Percentiles rank a stretch among this genome's conserved stretches.
Conservation (phyloP, 2,888 invertebrate genomes). For the Antitype chi region DNA sequence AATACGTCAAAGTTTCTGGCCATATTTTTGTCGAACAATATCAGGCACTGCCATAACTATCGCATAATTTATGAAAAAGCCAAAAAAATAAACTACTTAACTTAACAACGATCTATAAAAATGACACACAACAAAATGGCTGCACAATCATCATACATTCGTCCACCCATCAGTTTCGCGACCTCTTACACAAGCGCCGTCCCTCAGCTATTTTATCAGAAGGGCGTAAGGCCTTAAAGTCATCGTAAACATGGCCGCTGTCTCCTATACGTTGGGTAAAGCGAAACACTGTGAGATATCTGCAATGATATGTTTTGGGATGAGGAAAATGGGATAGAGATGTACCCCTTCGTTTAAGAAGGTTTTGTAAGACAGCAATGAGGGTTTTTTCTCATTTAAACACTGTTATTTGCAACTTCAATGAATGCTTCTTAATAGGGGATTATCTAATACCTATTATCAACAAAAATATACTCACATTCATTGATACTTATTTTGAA, state of each 20-base stretch:
- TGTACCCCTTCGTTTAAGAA: not conserved
- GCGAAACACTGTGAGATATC: slow-evolving; percentile 40
- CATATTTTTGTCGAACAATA: not conserved
- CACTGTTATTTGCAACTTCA: not conserved
- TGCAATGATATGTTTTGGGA: slow-evolving; percentile 36
- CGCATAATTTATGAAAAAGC: not conserved
- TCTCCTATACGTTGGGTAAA: slow-evolving; percentile 53
- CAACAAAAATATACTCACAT: too few relatives aligned
- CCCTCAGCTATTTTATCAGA: slow-evolving; percentile 57
- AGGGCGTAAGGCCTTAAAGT: slow-evolving; percentile 45
- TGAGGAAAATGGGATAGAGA: slow-evolving; percentile 19
- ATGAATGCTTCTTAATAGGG: not conserved
- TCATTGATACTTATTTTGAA: too few relatives aligned
- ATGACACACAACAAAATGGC: not conserved
- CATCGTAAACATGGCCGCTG: slow-evolving; percentile 71
- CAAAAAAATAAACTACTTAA: not conserved
- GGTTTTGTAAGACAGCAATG: slow-evolving; percentile 25
- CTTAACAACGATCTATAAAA: slow-evolving; percentile 1
- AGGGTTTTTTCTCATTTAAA: not conserved
- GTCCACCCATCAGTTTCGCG: slow-evolving; percentile 46
- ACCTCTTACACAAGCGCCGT: slow-evolving; percentile 20
- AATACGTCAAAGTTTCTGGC: not conserved
- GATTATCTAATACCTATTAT: too few relatives aligned
- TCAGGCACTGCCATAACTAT: not conserved
- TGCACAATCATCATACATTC: slow-evolving; percentile 45